phyloP scores from a whole-genome alignment of 1,140 invertebrate species.

The Tribolium castaneum region DNA sequence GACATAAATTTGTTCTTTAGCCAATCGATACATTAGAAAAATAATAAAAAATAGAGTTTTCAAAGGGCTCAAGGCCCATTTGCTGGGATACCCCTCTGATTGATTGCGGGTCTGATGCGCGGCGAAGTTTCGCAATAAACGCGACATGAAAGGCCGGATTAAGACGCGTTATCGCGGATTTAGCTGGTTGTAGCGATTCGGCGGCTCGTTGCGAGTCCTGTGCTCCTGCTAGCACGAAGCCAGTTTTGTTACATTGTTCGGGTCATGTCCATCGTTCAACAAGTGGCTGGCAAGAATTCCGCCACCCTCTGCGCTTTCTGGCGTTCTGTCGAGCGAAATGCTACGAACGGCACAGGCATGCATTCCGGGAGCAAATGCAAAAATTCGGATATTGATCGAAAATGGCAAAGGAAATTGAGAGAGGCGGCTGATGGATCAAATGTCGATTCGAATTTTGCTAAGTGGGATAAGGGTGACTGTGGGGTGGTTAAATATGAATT shows the following conservation, averaged over 20 bases:
- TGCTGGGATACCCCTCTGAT: no score
- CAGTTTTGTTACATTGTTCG: constrained; percentile 12
- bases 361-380: neutral
- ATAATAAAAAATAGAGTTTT: no score
- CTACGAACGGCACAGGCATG: constrained; percentile 32
- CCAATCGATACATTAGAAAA: no score
- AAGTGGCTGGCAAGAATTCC: neutral
- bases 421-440: neutral
- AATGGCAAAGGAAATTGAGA: neutral
- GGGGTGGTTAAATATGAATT: no score
- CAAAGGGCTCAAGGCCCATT: no score
- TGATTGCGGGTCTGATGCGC: no score
- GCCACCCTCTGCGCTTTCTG: neutral
- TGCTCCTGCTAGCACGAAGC: neutral
- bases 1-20: no score
- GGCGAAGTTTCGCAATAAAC: no score
- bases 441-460: neutral
- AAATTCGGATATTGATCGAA: constrained; percentile 9
- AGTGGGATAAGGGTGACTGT: neutral
- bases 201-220: neutral
- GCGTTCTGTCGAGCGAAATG: constrained; percentile 4
- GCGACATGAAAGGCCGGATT: neutral
- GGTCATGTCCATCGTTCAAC: constrained; percentile 13
- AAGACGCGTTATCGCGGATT: neutral
- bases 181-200: neutral